These are phyloP conservation scores for Meles meles DNA, from an alignment of 2,113 vertebrate genomes.

Conservation along the genomic window DNA sequence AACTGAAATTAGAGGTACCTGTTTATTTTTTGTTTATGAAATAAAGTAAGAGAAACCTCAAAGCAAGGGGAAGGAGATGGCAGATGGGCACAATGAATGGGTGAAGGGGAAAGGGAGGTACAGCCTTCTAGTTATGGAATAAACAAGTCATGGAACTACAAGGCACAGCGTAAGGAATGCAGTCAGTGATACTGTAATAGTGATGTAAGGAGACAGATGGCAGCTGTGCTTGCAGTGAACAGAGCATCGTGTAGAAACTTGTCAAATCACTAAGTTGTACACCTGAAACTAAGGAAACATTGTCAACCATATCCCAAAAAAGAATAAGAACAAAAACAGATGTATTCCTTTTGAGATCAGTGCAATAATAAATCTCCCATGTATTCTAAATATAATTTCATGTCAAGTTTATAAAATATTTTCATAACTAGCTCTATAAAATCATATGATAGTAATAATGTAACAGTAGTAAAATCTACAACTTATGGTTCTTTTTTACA, in stretches of 20 bases:
- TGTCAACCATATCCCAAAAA: neutral
- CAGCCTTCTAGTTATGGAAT: neutral
- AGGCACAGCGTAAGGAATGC: neutral
- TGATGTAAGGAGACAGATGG: neutral
- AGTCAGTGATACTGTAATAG: neutral
- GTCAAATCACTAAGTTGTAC: neutral
- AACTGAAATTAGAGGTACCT: constrained; percentile 94
- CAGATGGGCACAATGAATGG: neutral
- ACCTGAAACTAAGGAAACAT: neutral
- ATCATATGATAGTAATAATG: neutral
- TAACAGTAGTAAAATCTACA: neutral
- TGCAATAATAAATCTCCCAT: neutral
- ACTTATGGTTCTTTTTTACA: neutral
- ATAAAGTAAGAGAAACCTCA: neutral
- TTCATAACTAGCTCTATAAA: neutral
- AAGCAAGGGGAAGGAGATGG: neutral
- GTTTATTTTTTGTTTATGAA: neutral
- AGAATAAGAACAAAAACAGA: neutral
- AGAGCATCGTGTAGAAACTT: neutral
- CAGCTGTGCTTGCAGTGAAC: neutral
- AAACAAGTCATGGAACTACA: neutral
- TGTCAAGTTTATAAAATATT: neutral
- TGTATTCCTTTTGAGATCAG: neutral
- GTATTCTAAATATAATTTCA: neutral
- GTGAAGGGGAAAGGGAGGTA: neutral